Percentiles rank a stretch among this genome's conserved stretches.
These are phyloP conservation scores for Capra hircus DNA, from an alignment of 2,113 vertebrate genomes.

Conservation along the genomic window DNA sequence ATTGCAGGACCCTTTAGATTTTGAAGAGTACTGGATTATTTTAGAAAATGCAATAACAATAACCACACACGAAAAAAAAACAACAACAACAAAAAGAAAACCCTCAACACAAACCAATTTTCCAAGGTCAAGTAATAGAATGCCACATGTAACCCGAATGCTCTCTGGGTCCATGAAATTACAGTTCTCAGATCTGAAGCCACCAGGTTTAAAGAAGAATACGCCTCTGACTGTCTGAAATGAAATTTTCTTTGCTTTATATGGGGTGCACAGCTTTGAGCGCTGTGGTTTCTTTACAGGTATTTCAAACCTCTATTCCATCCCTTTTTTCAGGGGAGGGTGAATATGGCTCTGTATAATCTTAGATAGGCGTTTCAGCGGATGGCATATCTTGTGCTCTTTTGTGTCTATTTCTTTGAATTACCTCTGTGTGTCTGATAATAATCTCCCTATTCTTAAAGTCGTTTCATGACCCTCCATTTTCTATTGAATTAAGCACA, in stretches of 20 bases:
- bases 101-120: not conserved
- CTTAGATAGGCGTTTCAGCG: not conserved
- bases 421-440: not conserved
- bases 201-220: not conserved
- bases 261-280: not conserved
- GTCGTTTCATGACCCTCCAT: not conserved
- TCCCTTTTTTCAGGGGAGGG: not conserved
- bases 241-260: not conserved
- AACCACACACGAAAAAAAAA: not conserved
- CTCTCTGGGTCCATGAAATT: not conserved
- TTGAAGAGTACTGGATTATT: not conserved
- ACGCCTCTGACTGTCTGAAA: not conserved
- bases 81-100: not conserved
- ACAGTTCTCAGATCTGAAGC: not conserved
- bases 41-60: not conserved
- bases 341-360: not conserved
- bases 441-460: not conserved
- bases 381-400: not conserved
- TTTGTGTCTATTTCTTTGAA: not conserved
- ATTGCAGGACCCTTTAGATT: not conserved
- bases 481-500: not conserved
- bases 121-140: not conserved
- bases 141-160: not conserved
- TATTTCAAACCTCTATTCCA: not conserved
- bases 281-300: not conserved